Evolutionary conservation across 2,113 vertebrate genomes (phyloP), one percentile per base, ranked within the genome.

Genomic region (Camelus dromedarius): DNA sequence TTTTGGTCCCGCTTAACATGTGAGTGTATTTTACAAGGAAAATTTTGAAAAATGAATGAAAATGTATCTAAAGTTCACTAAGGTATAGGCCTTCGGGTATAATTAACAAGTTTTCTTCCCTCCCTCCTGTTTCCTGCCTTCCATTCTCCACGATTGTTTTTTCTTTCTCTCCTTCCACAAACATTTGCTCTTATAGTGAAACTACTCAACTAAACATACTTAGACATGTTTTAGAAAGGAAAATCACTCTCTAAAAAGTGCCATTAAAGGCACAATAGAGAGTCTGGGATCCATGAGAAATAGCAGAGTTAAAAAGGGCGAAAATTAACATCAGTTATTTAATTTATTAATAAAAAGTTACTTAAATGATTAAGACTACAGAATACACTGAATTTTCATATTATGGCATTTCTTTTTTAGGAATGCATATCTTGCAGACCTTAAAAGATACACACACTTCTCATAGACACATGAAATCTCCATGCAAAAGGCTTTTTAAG

Each of bases 171-270:
- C 20, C 48, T 69, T 19, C 13, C 8, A 30, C 5, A 48, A 93
- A 14, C 42, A 56, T 60, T 97, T 96, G 62, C 89, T 91, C 95
- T 93, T 42, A 52, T 32, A 60, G 88, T 76, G 80, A 56, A 62
- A 76, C 75, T 93, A 58, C 92, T 96, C 89, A 96, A 64, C 85
- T 93, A 96, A 91, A 90, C 83, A 52, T 26, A 42, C 58, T 96
- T 76, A 46, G 83, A 58, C 0, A 0, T 93, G 89, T 93, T 62
- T 67, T 81, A 86, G 95, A 95, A 95, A 93, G 87, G 70, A 95
- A 97, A 94, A 22, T 60, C 24, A 60, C 30, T 58, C 7, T 79
- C 10, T 89, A 14, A 86, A 80, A 38, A 81, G 8, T 26, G 6
- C 42, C 13, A 2, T 52, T 60, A n/a, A 66, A n/a, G 38, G 30